Percentiles rank a stretch among this genome's conserved stretches.
phyloP scores from a whole-genome alignment of 2,797 vertebrate species.

The Poliocrania exsul region DNA sequence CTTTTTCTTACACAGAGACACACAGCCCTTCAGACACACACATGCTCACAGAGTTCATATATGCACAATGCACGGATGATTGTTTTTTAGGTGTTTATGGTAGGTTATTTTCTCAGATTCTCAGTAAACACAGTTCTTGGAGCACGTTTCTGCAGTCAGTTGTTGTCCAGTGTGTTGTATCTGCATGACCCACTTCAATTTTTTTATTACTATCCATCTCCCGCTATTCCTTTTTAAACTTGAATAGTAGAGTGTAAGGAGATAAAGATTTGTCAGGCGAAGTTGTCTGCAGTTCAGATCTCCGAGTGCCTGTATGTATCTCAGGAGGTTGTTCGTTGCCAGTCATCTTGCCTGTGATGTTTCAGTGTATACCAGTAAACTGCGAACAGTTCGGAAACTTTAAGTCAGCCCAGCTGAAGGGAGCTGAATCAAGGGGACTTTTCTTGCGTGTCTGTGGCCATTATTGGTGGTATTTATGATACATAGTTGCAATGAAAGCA shows the following conservation, averaged over 20 bases:
- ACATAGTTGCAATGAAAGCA: conserved; percentile 20
- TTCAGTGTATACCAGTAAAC: background rate
- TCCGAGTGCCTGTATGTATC: background rate
- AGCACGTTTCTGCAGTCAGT: background rate
- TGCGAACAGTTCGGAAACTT: conserved; percentile 60
- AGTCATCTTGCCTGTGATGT: background rate
- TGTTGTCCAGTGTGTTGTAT: background rate
- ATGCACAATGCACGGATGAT: background rate
- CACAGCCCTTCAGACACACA: background rate
- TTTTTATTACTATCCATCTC: background rate
- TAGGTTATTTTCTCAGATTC: background rate
- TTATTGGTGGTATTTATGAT: background rate
- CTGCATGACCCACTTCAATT: background rate
- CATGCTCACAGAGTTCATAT: background rate
- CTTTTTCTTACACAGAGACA: background rate
- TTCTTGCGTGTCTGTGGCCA: background rate
- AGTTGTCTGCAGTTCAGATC: background rate
- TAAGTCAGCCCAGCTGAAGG: background rate
- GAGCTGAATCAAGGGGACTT: background rate
- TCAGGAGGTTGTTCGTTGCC: background rate
- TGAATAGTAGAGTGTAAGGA: background rate
- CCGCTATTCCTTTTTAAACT: background rate
- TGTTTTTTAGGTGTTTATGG: background rate
- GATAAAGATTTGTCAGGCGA: background rate
- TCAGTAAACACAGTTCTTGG: background rate